Conservation (phyloP, 2,797 vertebrate species). For the Merluccius polli region DNA sequence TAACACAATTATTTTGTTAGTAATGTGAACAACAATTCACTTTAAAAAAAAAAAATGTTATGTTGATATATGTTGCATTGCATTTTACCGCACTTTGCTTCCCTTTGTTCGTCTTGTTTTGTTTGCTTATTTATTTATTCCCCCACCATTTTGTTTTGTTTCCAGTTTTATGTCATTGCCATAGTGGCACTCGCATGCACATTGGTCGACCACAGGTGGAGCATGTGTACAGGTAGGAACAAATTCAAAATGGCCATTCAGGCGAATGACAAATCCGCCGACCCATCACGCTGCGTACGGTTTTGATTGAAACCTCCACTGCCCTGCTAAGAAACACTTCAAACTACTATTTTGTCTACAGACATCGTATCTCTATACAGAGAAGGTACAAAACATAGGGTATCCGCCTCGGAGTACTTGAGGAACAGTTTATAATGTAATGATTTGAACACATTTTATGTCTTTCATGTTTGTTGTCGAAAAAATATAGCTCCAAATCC, state of each 20-base stretch:
- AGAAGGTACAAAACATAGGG: no score
- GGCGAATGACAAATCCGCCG: neutral
- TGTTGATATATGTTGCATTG: constrained; percentile 59
- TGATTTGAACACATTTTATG: neutral
- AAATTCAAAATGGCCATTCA: constrained; percentile 20
- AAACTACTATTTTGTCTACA: neutral
- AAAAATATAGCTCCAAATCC: neutral
- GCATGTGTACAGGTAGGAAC: constrained; percentile 79
- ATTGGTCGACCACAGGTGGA: constrained; percentile 74
- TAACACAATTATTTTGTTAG: constrained; percentile 58
- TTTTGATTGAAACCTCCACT: neutral
- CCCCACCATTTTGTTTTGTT: constrained; percentile 74
- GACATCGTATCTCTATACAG: no score
- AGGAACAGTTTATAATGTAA: neutral
- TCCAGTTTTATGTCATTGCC: constrained; percentile 85
- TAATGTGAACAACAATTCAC: constrained; percentile 58
- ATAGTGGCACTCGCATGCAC: constrained; percentile 77
- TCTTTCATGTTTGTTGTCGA: neutral
- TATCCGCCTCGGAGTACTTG: no score
- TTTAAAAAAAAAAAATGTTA: no score
- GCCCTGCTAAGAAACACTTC: neutral
- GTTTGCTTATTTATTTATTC: constrained; percentile 63
- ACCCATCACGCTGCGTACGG: no score
- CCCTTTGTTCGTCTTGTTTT: constrained; percentile 43
- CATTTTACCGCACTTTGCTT: constrained; percentile 58